Evolutionary conservation across 2,797 vertebrate species (phyloP), one percentile per base, ranked within the genome.

Genomic region (Scarus forsteni): DNA sequence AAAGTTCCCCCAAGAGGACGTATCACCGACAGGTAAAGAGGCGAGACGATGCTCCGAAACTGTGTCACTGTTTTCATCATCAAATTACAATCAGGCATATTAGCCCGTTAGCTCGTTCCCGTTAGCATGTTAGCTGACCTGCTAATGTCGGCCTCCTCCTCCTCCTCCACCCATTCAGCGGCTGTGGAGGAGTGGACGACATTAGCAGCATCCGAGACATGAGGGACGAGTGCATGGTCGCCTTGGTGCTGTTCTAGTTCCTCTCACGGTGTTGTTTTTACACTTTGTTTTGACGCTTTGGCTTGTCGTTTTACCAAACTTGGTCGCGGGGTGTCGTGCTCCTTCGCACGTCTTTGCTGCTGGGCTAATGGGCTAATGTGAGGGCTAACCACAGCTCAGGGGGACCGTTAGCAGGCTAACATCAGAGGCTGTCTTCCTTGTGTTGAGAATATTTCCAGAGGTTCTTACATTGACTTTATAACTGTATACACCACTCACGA

Each of bases 91-190:
- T 83, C 87, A 85, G 82, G 78, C 84, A 76, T 90, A 89, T 88
- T 86, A 92, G 88, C 91, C 88, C 27, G 80, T 85, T 84, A 87
- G 87, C 88, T 91, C 74, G 80, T 70, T 42, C 53, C 56, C 19
- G 81, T 84, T 90, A 86, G 89, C 90, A 8, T 42, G 72, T 66
- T 90, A 89, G 83, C 85, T 15, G 62, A 73, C 45, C 10, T 53
- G 88, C 89, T 90, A 92, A 91, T 76, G 82, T 88, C 80, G 91
- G 90, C 90, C 91, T 89, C 75, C 64, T 79, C 49, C 91, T 89
- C 75, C 61, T 79, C 49, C 64, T 79, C 50, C 86, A 59, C 85
- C 89, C 89, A 92, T 92, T 91, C 85, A 92, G 62, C 62, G 59
- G 10, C 34, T 65, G 51, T 39, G 13, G 66, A 68, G 19, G 36